Evolutionary conservation across 2,113 vertebrate genomes (phyloP), one percentile per base, ranked within the genome.

Genomic region (Steatornis caripensis): DNA sequence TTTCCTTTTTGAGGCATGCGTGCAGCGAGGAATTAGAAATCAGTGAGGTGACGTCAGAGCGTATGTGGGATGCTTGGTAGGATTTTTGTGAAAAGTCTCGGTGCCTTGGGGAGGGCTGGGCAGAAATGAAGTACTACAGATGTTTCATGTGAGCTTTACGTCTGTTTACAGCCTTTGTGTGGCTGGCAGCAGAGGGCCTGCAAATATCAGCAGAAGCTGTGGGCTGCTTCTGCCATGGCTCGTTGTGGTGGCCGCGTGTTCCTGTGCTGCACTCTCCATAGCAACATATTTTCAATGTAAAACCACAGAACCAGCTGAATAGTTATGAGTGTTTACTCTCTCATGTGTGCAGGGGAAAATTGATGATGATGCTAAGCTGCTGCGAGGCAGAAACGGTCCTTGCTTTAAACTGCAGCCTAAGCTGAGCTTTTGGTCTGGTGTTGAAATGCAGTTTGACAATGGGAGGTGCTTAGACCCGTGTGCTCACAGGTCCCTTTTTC

Each of bases 161-260:
- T 97, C 93, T 97, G 76, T 97, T 96, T 96, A 86, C 94, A 96
- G 90, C 87, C n/a, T 68, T 61, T 45, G 77, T 60, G 72, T 53
- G 84, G 93, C 92, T 71, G 81, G 77, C 34, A 89, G 71, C 0
- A 10, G 81, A 91, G 81, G 87, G 90, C 69, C 88, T 90, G 69
- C 65, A 96, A 97, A 96, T 95, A 94, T 65, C 92, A 97, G 94
- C 64, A 87, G 95, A 83, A 80, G 82, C 74, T 96, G 91, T 89
- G 93, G 95, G 82, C 92, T 86, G 90, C 78, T 74, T n/a, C 49
- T 85, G 82, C 81, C 7, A 5, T 15, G 32, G 17, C 91, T 62
- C 16, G 4, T 74, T 94, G 93, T 89, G 88, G 71, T 91, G 78
- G 84, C 90, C 91, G 89, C 77, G 55, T 12, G 26, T 94, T 94